Evolutionary conservation across 2,888 invertebrate genomes (phyloP), one percentile per base, ranked within the genome.

Genomic region (Gisinianus flammeolus): DNA sequence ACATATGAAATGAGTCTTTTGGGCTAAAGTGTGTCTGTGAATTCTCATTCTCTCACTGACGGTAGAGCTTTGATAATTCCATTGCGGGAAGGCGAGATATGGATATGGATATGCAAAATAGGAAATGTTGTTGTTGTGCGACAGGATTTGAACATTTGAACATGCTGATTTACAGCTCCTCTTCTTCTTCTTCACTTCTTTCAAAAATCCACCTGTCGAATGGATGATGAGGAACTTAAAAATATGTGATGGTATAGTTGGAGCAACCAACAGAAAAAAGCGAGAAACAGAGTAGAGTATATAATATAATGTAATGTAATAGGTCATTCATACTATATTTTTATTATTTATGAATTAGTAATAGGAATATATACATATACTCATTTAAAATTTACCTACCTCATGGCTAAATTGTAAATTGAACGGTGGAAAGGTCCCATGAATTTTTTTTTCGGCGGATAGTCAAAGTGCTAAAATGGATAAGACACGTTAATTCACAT

Each of bases 61-160:
- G 44, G 2, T 19, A 16, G 44, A 19, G 19, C 8, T n/a, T 44
- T 44, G 44, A 19, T 12, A 44, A 16, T 44, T n/a, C n/a, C n/a
- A n/a, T 44, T 4, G n/a, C n/a, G n/a, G 44, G 44, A 6, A 44
- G 44, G 19, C 12, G 44, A 44, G 44, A 4, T 44, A 62, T 12
- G 26, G 28, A 31, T 16, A 31, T 31, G 16, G 44, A 69, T 69
- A 69, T 69, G 68, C 68, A 69, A 69, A 69, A 69, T 12, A 69
- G 68, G 26, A 12, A 44, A 19, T 16, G 35, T 16, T 28, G 30
- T 5, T 35, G 26, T 26, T 62, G 62, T 69, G 62, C n/a, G 67
- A 67, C 68, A 69, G 22, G 44, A 35, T 44, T 69, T 69, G 22
- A 31, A 12, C 16, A n/a, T 56, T 5, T 22, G 19, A 54, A 66